These are phyloP conservation scores for Vireo altiloquus DNA, from an alignment of 2,113 vertebrate species.

Conservation along the genomic window DNA sequence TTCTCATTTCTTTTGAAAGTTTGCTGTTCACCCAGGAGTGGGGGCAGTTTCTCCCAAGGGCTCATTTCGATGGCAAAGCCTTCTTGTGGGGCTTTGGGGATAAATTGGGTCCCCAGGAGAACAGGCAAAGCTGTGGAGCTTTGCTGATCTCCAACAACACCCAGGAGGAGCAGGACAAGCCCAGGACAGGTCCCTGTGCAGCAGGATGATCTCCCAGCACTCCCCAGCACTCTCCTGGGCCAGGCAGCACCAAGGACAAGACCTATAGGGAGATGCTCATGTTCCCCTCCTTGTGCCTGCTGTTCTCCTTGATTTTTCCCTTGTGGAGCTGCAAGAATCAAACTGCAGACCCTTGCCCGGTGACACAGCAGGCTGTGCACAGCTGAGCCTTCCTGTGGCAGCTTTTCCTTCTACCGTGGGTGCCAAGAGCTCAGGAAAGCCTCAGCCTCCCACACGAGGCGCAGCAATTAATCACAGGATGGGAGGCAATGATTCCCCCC, in stretches of 20 bases:
- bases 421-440: background rate
- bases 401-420: background rate
- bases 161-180: background rate
- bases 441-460: background rate
- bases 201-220: accelerated
- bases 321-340: background rate
- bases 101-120: too few species aligned
- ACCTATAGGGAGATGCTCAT: background rate
- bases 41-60: too few species aligned
- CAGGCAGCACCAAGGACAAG: background rate
- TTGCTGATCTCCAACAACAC: too few species aligned
- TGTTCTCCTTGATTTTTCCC: background rate
- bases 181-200: background rate
- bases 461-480: background rate
- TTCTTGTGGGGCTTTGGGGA: too few species aligned
- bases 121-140: too few species aligned
- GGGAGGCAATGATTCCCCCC: background rate
- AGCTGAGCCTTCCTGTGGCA: accelerated
- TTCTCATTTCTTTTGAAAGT: too few species aligned
- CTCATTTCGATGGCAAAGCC: too few species aligned
- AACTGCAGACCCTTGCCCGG: background rate
- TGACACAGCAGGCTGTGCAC: background rate
- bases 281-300: background rate
- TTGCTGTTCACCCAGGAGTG: too few species aligned
- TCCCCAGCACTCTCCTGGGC: accelerated